A percentile compares a stretch with the other conserved stretches of the same genome.
phyloP scores from a whole-genome alignment of 2,888 invertebrate species.

The Plebejus anna region DNA sequence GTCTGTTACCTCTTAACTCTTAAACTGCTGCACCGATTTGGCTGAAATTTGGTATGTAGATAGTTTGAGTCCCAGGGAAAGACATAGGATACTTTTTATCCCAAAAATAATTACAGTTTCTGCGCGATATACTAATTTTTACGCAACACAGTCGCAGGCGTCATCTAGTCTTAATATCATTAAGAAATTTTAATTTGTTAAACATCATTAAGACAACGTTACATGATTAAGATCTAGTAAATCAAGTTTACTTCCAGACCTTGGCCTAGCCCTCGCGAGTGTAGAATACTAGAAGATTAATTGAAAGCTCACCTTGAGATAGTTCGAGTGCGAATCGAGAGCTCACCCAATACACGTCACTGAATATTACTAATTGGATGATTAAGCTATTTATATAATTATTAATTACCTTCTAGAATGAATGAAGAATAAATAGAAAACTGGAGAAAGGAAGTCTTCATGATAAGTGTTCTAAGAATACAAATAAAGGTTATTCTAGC shows the following conservation, averaged over 20 bases:
- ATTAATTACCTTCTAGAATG: neutral
- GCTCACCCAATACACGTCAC: neutral
- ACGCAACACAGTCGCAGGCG: too few species aligned
- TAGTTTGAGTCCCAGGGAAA: too few species aligned
- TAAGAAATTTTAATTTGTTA: neutral
- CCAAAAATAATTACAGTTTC: too few species aligned
- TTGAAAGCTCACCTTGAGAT: conserved; percentile 20
- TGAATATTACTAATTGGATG: conserved; percentile 14
- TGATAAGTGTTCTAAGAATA: too few species aligned
- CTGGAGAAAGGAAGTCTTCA: too few species aligned
- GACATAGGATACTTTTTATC: too few species aligned
- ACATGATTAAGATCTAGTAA: neutral
- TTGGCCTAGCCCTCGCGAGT: conserved; percentile 3
- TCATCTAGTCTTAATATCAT: neutral
- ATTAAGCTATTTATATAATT: neutral
- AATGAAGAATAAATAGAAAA: neutral
- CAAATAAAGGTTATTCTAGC: too few species aligned
- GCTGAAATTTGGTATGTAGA: too few species aligned
- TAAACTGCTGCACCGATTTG: too few species aligned
- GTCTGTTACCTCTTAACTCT: too few species aligned
- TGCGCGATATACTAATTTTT: too few species aligned
- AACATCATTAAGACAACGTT: neutral
- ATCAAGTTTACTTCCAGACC: neutral
- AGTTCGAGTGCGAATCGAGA: neutral
- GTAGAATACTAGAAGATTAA: neutral